Conservation (phyloP, 2,888 invertebrate species). For the Brachylomia viminalis region DNA sequence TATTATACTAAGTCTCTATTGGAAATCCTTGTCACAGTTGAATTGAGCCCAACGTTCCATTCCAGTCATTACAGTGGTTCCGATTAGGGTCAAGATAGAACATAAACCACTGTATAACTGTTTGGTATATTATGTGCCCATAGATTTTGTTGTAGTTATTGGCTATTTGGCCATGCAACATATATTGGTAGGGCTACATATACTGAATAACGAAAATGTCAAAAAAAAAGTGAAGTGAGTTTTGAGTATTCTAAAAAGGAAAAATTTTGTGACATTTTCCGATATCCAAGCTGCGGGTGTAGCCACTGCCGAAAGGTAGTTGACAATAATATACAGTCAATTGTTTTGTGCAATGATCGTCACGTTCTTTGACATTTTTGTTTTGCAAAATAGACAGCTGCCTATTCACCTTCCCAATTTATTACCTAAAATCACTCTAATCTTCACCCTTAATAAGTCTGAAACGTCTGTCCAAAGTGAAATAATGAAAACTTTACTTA, state of each 20-base stretch:
- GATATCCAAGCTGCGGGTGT: no score
- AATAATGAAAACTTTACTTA: conserved; percentile 47
- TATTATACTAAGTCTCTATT: neutral
- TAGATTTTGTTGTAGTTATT: conserved; percentile 9
- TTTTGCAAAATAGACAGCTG: neutral
- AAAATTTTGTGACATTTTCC: no score
- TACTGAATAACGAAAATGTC: no score
- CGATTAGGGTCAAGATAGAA: conserved; percentile 47
- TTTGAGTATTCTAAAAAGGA: no score
- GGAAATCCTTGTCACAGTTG: conserved; percentile 64
- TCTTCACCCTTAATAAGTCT: conserved; percentile 18
- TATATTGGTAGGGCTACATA: no score
- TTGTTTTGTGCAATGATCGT: neutral
- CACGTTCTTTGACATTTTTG: neutral
- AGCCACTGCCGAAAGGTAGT: no score
- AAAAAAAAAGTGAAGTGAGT: no score
- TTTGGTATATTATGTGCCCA: conserved; percentile 4
- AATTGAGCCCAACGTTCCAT: conserved; percentile 69
- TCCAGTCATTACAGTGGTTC: conserved; percentile 52
- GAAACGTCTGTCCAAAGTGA: conserved; percentile 31
- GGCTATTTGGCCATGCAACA: neutral
- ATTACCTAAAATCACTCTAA: neutral
- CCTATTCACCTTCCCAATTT: no score
- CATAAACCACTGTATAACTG: conserved; percentile 31
- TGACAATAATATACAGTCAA: no score